Base-by-base conservation (phyloP, 2,888 invertebrate species). In the Agrochola lychnidis region DNA sequence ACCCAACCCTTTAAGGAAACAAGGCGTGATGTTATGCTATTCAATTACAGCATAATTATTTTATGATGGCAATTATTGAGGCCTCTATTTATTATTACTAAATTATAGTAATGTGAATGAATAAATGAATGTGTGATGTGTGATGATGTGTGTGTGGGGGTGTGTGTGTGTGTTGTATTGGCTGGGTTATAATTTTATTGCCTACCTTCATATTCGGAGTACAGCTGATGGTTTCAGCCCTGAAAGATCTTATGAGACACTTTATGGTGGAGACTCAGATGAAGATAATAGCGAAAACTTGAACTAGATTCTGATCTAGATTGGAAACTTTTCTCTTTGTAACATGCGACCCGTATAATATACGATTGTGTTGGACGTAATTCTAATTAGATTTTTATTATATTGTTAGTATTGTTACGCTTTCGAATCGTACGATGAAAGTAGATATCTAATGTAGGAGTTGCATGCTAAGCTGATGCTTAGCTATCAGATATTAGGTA, bases 391-490 rank as follows among this genome's bases (percentile, higher is more conserved):
- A 59, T 57, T 70, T 70, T 76, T 57, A 78, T 66, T 85, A 70
- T 40, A 84, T 68, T 72, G 71, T 70, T 72, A 68, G 59, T 56
- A 73, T 70, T 67, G 71, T 30, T 51, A 73, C 76, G 87, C 87
- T 87, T 76, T 85, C 78, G 78, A 87, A 22, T 30, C 61, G 30
- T 59, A 48, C 16, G 2, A 69, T 56, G 75, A 81, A 81, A 84
- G 82, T 76, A 59, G 57, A 78, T 64, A 22, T 72, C 63, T 71
- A 40, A 71, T 57, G 45, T 25, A 61, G 40, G 9, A 66, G 25
- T 57, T 53, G 45, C 25, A 63, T 42, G 19, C 25, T 19, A 16
- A 53, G 25, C n/a, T 0, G n/a, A 30, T 19, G 40, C 10, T 19
- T 70, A 30, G 25, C 16, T 48, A 45, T 10, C 22, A 22, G 36